A percentile compares a stretch with the other conserved stretches of the same genome.
Evolutionary conservation across 2,113 vertebrate species (phyloP).

Genomic region (Ophiodon elongatus): DNA sequence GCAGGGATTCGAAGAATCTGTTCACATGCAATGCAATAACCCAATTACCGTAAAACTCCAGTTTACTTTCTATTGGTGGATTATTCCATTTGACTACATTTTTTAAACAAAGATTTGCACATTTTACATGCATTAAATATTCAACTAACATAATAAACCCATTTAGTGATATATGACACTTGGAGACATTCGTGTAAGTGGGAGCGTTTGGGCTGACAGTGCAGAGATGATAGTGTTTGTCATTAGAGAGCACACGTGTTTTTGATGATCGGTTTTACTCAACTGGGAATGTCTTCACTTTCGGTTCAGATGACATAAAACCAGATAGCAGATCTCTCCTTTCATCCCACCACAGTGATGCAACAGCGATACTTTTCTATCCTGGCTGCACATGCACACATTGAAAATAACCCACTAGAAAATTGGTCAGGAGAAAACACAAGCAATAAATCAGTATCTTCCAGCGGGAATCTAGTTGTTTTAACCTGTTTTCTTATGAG

Average conservation of each 20-base stretch:
- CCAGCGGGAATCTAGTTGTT: not conserved
- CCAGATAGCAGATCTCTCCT: slow-evolving; percentile 10
- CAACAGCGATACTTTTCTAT: not conserved
- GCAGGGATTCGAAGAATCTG: too few relatives aligned
- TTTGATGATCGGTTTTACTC: slow-evolving; percentile 8
- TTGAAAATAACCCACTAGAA: slow-evolving; percentile 16
- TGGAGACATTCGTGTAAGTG: not conserved
- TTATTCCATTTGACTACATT: not conserved
- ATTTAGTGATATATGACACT: slow-evolving; percentile 43
- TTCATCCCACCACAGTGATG: not conserved
- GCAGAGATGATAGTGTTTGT: slow-evolving; percentile 27
- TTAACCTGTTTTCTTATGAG: not conserved
- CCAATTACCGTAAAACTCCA: not conserved
- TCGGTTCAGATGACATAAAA: slow-evolving; percentile 34
- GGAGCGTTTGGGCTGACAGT: slow-evolving; percentile 21
- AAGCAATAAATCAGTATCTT: not conserved
- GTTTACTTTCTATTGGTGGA: not conserved
- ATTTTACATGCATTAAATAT: slow-evolving; percentile 5
- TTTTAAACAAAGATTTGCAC: not conserved
- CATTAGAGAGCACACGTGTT: slow-evolving; percentile 26
- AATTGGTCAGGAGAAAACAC: not conserved
- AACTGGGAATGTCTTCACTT: slow-evolving; percentile 19
- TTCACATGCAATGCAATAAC: not conserved
- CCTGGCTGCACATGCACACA: not conserved
- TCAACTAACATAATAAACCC: slow-evolving; percentile 32